Evolutionary conservation across 2,888 invertebrate genomes (phyloP), one percentile per base, ranked within the genome.

Genomic region (Poecilus cupreus): DNA sequence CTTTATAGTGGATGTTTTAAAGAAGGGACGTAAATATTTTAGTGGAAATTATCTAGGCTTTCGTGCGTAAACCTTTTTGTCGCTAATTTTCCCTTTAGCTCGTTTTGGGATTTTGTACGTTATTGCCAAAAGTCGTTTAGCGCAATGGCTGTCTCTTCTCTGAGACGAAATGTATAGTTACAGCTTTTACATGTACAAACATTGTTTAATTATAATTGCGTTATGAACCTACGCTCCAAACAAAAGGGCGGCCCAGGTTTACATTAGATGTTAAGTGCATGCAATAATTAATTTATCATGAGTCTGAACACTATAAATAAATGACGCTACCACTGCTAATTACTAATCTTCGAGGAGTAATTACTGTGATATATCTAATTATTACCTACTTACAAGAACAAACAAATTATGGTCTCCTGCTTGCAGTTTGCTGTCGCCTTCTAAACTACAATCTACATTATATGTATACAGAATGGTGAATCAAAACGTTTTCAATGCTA

Each of bases 181-280:
- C 37, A 68, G 64, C 64, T 68, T 68, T 68, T 16, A 32, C 32
- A 68, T 32, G 37, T 37, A 37, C 64, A 75, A 75, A 75, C 75
- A 75, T 75, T 49, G 76, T 76, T 32, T 54, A 26, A 32, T 57
- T 76, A 76, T 76, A 76, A 76, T 76, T 76, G 24, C 37, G 32
- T 76, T 76, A 76, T 24, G 20, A 39, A 37, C 76, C 39, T 76
- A 26, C 22, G 22, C 13, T 2, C 46, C 24, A 76, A 76, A 76
- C 76, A 72, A 72, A 76, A 37, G 54, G 51, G 49, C 13, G 8
- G 49, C 49, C 16, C 49, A 24, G 74, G 75, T 57, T 76, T 57
- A 32, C 39, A 57, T 76, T 76, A 76, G 54, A 37, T 76, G 57
- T 37, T 76, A 76, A 76, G 57, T 76, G 76, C 76, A 76, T 54